These are phyloP conservation scores for Eupithecia vulgata DNA, from an alignment of 2,888 invertebrate genomes.

Conservation along the genomic window DNA sequence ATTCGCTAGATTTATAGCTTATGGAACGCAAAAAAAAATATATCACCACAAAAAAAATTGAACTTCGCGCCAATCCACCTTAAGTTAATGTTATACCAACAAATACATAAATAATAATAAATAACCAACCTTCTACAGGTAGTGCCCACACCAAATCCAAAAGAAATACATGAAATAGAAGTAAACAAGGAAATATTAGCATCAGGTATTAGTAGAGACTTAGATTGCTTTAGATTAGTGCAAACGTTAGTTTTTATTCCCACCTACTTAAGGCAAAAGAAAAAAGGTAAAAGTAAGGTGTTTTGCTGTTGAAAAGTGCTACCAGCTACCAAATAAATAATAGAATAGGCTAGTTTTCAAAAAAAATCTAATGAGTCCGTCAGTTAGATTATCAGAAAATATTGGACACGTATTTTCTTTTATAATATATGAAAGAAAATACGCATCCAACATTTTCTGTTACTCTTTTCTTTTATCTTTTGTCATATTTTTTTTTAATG, in stretches of 20 bases:
- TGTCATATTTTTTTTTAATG: too few relatives aligned
- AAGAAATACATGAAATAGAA: slow-evolving; percentile 75
- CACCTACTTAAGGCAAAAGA: not conserved
- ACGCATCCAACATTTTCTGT: too few relatives aligned
- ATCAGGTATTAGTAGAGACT: not conserved
- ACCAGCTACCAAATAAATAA: not conserved
- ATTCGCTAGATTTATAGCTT: too few relatives aligned
- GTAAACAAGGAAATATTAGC: slow-evolving; percentile 53
- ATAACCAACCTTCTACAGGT: slow-evolving; percentile 72
- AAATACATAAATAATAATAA: slow-evolving; percentile 7
- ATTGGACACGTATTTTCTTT: too few relatives aligned
- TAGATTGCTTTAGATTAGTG: not conserved
- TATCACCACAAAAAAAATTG: too few relatives aligned
- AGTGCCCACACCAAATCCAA: slow-evolving; percentile 75
- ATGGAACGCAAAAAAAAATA: too few relatives aligned
- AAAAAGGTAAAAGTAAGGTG: not conserved
- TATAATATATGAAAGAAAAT: too few relatives aligned
- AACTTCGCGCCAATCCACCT: too few relatives aligned
- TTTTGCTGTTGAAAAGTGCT: not conserved
- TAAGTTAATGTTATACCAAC: not conserved
- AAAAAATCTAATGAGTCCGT: too few relatives aligned
- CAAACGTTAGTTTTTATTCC: not conserved
- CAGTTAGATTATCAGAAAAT: too few relatives aligned
- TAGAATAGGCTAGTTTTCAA: too few relatives aligned
- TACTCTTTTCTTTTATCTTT: too few relatives aligned